These are phyloP conservation scores for Parnassius smintheus DNA, from an alignment of 2,888 invertebrate species.

Conservation along the genomic window DNA sequence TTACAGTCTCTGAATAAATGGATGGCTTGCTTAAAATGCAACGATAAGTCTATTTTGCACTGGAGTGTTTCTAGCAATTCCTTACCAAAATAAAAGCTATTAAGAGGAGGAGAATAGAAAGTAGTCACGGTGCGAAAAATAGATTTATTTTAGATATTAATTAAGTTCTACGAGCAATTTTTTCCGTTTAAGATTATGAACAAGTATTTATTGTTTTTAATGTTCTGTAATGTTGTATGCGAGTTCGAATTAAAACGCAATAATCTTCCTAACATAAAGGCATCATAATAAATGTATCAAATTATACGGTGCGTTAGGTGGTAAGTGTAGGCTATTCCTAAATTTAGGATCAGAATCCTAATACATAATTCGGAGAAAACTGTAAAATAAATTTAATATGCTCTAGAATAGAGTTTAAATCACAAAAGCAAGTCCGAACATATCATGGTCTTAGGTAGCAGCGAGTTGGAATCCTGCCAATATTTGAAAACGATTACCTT, in stretches of 20 bases:
- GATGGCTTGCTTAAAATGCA: slow-evolving; percentile 3
- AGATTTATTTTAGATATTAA: no score
- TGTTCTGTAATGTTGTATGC: background rate
- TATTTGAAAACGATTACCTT: slow-evolving; percentile 60
- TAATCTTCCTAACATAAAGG: slow-evolving; percentile 15
- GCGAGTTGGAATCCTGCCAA: slow-evolving; percentile 59
- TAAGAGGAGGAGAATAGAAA: no score
- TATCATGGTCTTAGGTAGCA: slow-evolving; percentile 42
- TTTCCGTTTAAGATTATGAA: no score
- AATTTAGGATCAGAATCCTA: slow-evolving; percentile 30
- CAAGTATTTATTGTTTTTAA: background rate
- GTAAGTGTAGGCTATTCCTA: slow-evolving; percentile 29
- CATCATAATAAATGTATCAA: slow-evolving; percentile 29
- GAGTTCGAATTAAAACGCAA: slow-evolving; percentile 7
- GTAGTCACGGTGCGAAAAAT: no score
- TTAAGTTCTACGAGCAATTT: no score
- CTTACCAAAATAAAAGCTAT: slow-evolving; percentile 11
- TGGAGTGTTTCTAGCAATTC: slow-evolving; percentile 16
- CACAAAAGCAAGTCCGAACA: slow-evolving; percentile 33
- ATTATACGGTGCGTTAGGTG: slow-evolving; percentile 28
- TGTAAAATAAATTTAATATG: slow-evolving; percentile 38
- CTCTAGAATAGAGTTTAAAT: slow-evolving; percentile 32
- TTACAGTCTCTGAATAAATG: slow-evolving; percentile 12
- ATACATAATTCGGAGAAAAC: slow-evolving; percentile 19
- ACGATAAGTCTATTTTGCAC: slow-evolving; percentile 20